Conservation (phyloP, 2,888 invertebrate genomes). For the Torymus aiolomorphi region DNA sequence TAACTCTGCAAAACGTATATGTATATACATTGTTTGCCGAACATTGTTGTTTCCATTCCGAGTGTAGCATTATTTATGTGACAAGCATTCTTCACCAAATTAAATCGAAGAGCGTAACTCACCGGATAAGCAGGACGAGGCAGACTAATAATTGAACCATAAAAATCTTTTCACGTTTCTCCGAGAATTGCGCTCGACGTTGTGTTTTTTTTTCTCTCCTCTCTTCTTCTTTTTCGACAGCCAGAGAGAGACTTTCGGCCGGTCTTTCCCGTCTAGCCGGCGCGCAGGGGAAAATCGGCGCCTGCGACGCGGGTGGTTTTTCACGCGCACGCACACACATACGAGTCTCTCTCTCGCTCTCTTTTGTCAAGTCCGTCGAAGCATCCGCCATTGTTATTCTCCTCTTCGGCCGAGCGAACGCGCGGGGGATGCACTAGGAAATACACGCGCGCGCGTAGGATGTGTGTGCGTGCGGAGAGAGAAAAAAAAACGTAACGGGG, state of each 20-base stretch:
- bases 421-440: conserved; percentile 9
- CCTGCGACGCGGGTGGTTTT: conserved; percentile 66
- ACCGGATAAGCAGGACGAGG: background rate
- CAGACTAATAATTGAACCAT: conserved; percentile 36
- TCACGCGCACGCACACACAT: conserved; percentile 37
- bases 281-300: conserved; percentile 59
- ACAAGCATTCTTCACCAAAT: background rate
- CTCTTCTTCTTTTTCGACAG: no score
- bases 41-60: background rate
- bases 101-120: conserved; percentile 7
- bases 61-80: conserved; percentile 12
- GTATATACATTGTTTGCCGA: no score
- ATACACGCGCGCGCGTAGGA: conserved; percentile 6
- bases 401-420: background rate
- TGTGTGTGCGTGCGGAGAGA: conserved; percentile 9
- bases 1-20: no score
- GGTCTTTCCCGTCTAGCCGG: background rate
- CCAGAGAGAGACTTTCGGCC: background rate
- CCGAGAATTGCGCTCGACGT: conserved; percentile 25
- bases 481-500: background rate
- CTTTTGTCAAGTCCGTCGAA: conserved; percentile 63
- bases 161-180: conserved; percentile 39
- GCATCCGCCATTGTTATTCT: conserved; percentile 45
- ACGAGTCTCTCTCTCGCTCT: conserved; percentile 43
- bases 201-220: conserved; percentile 12